Evolutionary conservation across 2,888 invertebrate species (phyloP), one percentile per base, ranked within the genome.

Genomic region (Lasioglossum vierecki): DNA sequence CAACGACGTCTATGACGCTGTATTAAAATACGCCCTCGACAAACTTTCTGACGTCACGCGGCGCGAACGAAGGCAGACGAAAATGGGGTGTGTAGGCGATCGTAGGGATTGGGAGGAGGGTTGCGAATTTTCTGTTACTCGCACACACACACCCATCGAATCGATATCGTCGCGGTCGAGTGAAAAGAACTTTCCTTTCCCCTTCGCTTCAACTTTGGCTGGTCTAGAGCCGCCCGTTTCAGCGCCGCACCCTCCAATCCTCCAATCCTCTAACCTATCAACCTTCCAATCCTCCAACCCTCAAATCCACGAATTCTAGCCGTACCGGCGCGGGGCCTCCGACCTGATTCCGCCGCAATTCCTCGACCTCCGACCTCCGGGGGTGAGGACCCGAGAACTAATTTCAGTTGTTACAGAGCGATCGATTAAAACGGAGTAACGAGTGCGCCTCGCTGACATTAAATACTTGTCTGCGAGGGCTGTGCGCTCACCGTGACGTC

Each of bases 371-470:
- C 74, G 39, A 60, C 73, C 49, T 75, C 35, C 66, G 13, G 44
- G 35, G 79, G 68, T 49, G 77, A 84, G 84, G 53, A 66, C 66
- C 77, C 80, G 46, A 83, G 76, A 71, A 81, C 79, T 73, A 83
- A 79, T 80, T 77, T 63, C 18, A 76, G 79, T n/a, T 79, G 83
- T 76, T 57, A 66, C 75, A 74, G 13, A 11, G 30, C 78, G 85
- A 88, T 88, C 85, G 82, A 85, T 85, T 80, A 80, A 84, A 81
- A 41, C 49, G 70, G 35, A 68, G 71, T 46, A 66, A 80, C 83
- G 76, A 80, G 46, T 76, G 71, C 68, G 83, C 75, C 26, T 49
- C 4, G 39, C n/a, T 1, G 71, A 41, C 71, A 83, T 83, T 70
- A 83, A 80, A 80, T 39, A 63, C 66, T 79, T 22, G 66, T 68